Conservation (phyloP, 2,888 invertebrate genomes). For the Agelastica alni region DNA sequence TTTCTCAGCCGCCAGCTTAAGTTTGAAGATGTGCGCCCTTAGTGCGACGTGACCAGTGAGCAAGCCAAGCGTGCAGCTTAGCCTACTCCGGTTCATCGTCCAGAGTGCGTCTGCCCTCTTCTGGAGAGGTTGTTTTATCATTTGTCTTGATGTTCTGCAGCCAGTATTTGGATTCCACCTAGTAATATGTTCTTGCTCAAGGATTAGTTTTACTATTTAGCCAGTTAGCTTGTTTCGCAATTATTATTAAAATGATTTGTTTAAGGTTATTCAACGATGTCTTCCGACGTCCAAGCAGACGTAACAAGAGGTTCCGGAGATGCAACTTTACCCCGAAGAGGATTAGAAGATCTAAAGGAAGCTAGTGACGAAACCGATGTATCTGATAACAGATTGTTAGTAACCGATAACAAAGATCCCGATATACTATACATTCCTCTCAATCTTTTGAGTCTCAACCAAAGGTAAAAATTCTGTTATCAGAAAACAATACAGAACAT, state of each 20-base stretch:
- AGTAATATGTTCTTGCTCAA: no score
- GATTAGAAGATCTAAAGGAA: slow-evolving; percentile 72
- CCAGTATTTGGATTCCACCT: no score
- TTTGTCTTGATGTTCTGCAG: no score
- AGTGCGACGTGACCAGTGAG: no score
- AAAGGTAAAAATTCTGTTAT: slow-evolving; percentile 43
- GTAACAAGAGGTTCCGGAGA: slow-evolving; percentile 63
- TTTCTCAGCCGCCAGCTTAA: no score
- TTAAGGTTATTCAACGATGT: slow-evolving; percentile 74
- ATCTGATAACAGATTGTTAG: slow-evolving; percentile 61
- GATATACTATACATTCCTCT: slow-evolving; percentile 72
- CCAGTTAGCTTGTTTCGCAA: no score
- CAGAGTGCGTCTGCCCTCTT: no score
- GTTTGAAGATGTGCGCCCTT: no score
- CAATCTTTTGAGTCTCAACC: slow-evolving; percentile 59
- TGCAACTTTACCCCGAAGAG: slow-evolving; percentile 50
- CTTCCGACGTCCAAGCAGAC: slow-evolving; percentile 78
- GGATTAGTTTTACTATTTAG: no score
- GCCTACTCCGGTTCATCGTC: no score
- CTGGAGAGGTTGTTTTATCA: no score
- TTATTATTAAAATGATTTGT: not conserved
- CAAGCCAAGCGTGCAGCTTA: no score
- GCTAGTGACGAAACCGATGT: slow-evolving; percentile 74
- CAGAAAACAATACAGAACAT: not conserved
- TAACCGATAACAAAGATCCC: slow-evolving; percentile 65